phyloP scores from a whole-genome alignment of 2,888 invertebrate genomes.

The Steromphala cineraria region DNA sequence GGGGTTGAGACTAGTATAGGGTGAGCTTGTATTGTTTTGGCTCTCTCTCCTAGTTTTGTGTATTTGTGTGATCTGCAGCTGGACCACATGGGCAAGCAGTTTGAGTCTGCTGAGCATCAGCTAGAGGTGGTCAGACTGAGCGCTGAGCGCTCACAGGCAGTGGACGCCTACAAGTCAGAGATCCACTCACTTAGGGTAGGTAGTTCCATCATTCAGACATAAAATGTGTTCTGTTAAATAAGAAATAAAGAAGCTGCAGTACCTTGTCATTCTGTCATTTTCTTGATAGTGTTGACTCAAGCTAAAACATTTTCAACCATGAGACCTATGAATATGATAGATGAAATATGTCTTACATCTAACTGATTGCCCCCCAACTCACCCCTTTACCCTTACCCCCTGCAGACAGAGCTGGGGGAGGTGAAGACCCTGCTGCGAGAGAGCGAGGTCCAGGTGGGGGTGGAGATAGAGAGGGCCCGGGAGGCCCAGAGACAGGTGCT shows the following conservation, averaged over 20 bases:
- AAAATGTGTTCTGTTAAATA: neutral
- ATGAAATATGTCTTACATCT: no score
- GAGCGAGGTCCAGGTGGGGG: conserved; percentile 61
- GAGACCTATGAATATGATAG: no score
- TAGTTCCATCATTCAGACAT: neutral
- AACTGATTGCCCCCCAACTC: neutral
- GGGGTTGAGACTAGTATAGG: no score
- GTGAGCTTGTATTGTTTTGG: no score
- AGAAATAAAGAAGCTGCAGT: no score
- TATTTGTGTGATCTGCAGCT: conserved; percentile 45
- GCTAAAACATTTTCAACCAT: no score
- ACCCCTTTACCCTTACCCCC: neutral
- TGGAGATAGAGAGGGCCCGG: conserved; percentile 48
- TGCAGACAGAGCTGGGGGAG: conserved; percentile 61
- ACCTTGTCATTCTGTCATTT: no score
- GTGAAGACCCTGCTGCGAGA: conserved; percentile 60
- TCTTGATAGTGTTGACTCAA: no score
- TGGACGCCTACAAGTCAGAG: conserved; percentile 56
- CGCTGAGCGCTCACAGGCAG: conserved; percentile 51
- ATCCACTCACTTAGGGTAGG: conserved; percentile 49
- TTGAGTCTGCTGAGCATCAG: conserved; percentile 48
- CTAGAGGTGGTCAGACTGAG: conserved; percentile 46
- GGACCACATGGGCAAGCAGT: conserved; percentile 54
- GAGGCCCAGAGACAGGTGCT: conserved; percentile 53
- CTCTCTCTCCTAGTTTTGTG: no score